phyloP scores from a whole-genome alignment of 1,140 invertebrate genomes.

The Orchestia grillus region DNA sequence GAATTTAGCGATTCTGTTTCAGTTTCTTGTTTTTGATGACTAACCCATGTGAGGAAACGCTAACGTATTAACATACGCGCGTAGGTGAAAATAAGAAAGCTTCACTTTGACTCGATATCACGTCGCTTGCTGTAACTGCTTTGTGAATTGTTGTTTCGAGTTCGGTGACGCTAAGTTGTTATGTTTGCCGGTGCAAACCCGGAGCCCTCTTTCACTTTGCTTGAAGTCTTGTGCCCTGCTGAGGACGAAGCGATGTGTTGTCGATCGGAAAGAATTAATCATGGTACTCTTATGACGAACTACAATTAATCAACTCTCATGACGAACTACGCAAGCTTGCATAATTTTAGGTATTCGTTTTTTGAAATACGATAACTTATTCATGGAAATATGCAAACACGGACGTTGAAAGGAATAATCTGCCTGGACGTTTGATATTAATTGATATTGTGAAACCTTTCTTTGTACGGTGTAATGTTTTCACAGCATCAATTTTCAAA shows the following conservation, averaged over 20 bases:
- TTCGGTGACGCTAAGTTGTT: background rate
- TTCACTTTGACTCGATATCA: background rate
- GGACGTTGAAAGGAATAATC: no score
- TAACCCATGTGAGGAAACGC: background rate
- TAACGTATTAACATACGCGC: background rate
- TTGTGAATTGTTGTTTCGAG: background rate
- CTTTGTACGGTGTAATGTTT: no score
- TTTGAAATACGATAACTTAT: background rate
- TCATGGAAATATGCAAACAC: background rate
- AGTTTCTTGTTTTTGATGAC: background rate
- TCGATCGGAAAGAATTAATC: no score
- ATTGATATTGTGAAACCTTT: no score
- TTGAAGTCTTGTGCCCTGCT: background rate
- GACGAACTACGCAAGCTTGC: background rate
- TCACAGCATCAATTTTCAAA: no score
- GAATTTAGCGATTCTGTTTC: background rate
- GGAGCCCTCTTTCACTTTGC: background rate
- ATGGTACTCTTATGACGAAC: no score
- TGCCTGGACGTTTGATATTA: no score
- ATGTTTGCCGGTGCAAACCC: background rate
- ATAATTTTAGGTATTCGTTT: background rate
- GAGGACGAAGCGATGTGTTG: no score
- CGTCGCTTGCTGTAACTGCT: background rate
- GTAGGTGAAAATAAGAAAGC: background rate
- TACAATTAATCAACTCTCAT: background rate